Evolutionary conservation across 2,888 invertebrate species (phyloP), one percentile per base, ranked within the genome.

Genomic region (Melanostoma scalare): DNA sequence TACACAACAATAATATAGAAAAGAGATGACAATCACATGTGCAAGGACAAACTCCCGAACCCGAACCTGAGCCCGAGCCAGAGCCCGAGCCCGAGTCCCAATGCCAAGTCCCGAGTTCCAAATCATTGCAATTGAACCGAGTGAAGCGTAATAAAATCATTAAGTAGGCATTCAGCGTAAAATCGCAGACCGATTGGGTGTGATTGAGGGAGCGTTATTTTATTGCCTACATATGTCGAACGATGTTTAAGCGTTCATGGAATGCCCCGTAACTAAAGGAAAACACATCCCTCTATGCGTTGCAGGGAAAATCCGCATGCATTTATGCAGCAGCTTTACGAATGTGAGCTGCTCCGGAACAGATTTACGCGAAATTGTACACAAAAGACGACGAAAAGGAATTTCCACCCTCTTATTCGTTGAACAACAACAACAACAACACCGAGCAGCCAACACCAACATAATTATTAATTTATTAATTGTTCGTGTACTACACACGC

Each of bases 91-190:
- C 20, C 20, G 20, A 20, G 20, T 20, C 20, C 20, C 20, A 20
- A 20, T 20, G 20, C 20, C 20, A 20, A 0, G 20, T 20, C 20
- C 20, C 20, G 20, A 20, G 20, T 20, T 50, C 63, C 63, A 50
- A 72, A 56, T 76, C 55, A 44, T 40, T 60, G 71, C 84, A 74
- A 53, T 71, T 46, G 63, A 80, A 50, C 71, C 69, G 84, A 84
- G 65, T 74, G 74, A 78, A 78, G 84, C 78, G 84, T 84, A 78
- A 79, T 84, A 79, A 84, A 84, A 84, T 84, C 79, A 79, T 74
- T 84, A 84, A 84, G 79, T 79, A 84, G 84, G 79, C 74, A 79
- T 84, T 79, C 60, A 67, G 84, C 74, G 82, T 74, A 69, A 74
- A 84, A 69, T 78, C 77, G 65, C 65, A 73, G 65, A 61, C 69